phyloP scores from a whole-genome alignment of 2,797 vertebrate genomes.

The Leucoraja ocellata region DNA sequence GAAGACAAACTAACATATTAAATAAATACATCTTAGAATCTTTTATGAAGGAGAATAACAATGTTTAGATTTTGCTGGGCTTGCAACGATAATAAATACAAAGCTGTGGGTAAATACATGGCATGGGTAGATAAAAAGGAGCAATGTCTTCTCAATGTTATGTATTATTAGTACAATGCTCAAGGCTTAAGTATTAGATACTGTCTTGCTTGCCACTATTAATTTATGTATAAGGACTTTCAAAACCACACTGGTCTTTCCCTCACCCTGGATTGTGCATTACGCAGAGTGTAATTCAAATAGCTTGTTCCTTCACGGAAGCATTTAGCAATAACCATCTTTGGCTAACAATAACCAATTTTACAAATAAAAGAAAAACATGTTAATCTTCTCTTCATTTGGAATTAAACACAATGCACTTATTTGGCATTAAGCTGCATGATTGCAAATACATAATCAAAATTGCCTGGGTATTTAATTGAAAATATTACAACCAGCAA shows the following conservation, averaged over 20 bases:
- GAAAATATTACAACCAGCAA: not conserved
- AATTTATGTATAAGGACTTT: not conserved
- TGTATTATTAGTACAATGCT: no score
- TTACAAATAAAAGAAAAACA: not conserved
- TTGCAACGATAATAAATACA: no score
- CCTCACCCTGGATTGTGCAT: not conserved
- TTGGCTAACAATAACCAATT: not conserved
- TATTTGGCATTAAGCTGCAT: not conserved
- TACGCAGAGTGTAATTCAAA: not conserved
- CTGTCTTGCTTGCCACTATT: not conserved
- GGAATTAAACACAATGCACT: not conserved
- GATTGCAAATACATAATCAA: not conserved
- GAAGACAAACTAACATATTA: not conserved
- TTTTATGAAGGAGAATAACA: not conserved
- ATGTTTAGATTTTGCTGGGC: not conserved
- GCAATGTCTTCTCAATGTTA: no score
- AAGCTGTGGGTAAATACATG: no score
- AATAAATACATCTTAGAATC: not conserved
- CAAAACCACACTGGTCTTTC: not conserved
- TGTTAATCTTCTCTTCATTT: not conserved
- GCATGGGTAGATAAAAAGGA: no score
- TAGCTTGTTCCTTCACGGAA: not conserved
- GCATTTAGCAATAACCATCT: not conserved
- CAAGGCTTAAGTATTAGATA: not conserved
- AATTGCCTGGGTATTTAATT: not conserved